A percentile compares a stretch with the other conserved stretches of the same genome.
Conservation (phyloP, 1,140 invertebrate genomes). For the Spodoptera litura region DNA sequence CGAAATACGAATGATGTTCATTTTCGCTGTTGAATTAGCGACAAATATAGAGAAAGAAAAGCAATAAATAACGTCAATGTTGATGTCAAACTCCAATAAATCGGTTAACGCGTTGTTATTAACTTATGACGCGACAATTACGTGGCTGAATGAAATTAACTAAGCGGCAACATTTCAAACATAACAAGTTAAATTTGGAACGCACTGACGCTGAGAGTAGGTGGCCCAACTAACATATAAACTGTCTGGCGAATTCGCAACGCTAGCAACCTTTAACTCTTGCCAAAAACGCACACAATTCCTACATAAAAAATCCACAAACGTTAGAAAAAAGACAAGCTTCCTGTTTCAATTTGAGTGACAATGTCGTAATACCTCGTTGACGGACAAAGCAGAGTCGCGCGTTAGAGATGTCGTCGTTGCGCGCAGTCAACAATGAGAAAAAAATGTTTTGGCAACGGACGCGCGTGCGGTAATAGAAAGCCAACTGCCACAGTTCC, state of each 20-base stretch:
- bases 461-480: conserved; percentile 63
- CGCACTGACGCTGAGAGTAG: conserved; percentile 64
- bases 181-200: conserved; percentile 74
- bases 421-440: conserved; percentile 72
- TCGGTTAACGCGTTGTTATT: neutral
- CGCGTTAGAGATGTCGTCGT: conserved; percentile 59
- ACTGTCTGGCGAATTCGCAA: conserved; percentile 52
- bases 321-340: conserved; percentile 45
- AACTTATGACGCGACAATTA: conserved; percentile 22
- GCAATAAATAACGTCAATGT: neutral
- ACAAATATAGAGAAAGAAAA: too few relatives aligned
- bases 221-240: conserved; percentile 65
- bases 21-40: too few relatives aligned
- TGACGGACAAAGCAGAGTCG: conserved; percentile 69
- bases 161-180: conserved; percentile 69
- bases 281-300: conserved; percentile 50
- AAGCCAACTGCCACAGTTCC: conserved; percentile 56
- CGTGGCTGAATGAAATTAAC: conserved; percentile 69
- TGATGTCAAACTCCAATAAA: conserved; percentile 17
- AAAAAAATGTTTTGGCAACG: conserved; percentile 76
- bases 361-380: conserved; percentile 56
- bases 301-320: conserved; percentile 38
- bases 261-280: conserved; percentile 36
- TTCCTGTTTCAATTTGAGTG: conserved; percentile 64
- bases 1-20: too few relatives aligned